These are phyloP conservation scores for Sebastes schlegelii DNA, from an alignment of 2,113 vertebrate species.

Conservation along the genomic window DNA sequence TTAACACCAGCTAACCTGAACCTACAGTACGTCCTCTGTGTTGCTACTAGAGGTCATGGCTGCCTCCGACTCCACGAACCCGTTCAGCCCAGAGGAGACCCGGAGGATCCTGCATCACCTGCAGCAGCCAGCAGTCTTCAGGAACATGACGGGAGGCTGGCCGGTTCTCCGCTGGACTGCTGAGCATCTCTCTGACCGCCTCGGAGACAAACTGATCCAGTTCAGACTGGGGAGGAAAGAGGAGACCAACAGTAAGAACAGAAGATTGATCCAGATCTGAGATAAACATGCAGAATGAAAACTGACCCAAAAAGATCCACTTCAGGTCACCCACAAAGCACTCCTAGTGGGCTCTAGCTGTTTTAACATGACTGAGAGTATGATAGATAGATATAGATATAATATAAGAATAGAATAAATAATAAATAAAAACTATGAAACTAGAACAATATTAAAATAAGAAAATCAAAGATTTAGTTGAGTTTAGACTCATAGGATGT, in stretches of 20 bases:
- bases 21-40: neutral
- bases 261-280: neutral
- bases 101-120: slow-evolving; percentile 86
- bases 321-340: no score
- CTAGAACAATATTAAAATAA: neutral
- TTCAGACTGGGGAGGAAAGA: slow-evolving; percentile 90
- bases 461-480: neutral
- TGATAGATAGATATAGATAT: neutral
- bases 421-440: neutral
- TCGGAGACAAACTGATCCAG: slow-evolving; percentile 82
- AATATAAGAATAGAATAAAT: neutral
- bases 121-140: slow-evolving; percentile 90
- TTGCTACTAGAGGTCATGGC: slow-evolving; percentile 61
- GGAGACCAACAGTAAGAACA: slow-evolving; percentile 81
- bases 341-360: neutral
- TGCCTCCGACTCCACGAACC: slow-evolving; percentile 74
- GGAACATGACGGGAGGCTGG: slow-evolving; percentile 90
- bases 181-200: slow-evolving; percentile 82
- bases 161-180: slow-evolving; percentile 89
- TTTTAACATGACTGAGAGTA: neutral
- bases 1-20: neutral
- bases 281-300: neutral
- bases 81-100: slow-evolving; percentile 89
- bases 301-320: no score
- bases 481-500: neutral